Evolutionary conservation across 1,140 invertebrate genomes (phyloP).

Genomic region (Caenorhabditis tropicalis): DNA sequence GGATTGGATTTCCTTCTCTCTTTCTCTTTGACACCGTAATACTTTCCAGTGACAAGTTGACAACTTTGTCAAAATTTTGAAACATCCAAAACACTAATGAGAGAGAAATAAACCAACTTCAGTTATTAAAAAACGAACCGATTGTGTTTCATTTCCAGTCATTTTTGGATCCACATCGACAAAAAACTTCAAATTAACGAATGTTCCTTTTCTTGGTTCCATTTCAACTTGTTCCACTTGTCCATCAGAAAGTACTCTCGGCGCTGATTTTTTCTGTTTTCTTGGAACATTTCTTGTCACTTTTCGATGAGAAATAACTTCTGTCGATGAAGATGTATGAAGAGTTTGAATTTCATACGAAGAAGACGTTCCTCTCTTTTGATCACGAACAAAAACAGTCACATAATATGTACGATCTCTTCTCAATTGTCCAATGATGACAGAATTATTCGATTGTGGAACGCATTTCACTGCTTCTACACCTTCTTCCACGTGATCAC

Average conservation of each 20-base stretch:
- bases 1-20: neutral
- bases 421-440: constrained; percentile 50
- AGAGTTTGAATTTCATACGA: constrained; percentile 41
- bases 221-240: constrained; percentile 4
- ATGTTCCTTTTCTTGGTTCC: neutral
- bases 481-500: constrained; percentile 51
- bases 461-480: constrained; percentile 57
- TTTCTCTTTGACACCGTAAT: neutral
- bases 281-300: constrained; percentile 13
- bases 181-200: neutral
- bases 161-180: neutral
- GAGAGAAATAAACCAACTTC: too few species aligned
- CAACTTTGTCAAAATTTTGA: neutral
- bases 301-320: constrained; percentile 6
- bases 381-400: constrained; percentile 56
- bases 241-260: neutral
- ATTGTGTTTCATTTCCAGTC: neutral
- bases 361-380: constrained; percentile 50
- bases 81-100: neutral
- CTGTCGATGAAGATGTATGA: neutral
- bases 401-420: constrained; percentile 51
- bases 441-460: constrained; percentile 48
- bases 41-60: neutral
- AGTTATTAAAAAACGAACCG: too few species aligned
- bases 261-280: neutral